These are phyloP conservation scores for Parnassius glacialis DNA, from an alignment of 2,888 invertebrate species.

Conservation along the genomic window DNA sequence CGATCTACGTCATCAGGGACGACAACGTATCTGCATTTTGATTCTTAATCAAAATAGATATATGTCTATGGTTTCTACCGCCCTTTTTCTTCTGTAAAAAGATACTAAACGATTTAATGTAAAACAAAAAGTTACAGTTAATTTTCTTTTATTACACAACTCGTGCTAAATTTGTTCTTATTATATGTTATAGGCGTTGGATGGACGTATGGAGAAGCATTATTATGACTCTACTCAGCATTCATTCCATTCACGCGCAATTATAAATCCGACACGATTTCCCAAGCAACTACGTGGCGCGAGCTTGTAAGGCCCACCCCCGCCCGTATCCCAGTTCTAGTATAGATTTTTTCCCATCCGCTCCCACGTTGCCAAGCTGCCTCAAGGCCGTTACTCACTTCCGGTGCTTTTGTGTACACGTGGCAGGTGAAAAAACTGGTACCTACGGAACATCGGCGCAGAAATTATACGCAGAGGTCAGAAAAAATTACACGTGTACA, in stretches of 20 bases:
- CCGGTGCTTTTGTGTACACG: constrained; percentile 55
- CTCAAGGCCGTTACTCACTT: constrained; percentile 61
- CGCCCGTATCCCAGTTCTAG: constrained; percentile 47
- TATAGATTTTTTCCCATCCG: constrained; percentile 71
- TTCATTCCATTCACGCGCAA: background rate
- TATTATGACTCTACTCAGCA: background rate
- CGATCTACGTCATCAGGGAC: too few species aligned
- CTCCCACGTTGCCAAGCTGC: constrained; percentile 59
- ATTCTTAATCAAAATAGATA: too few species aligned
- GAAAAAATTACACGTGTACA: constrained; percentile 21
- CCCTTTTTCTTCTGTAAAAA: too few species aligned
- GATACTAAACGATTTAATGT: too few species aligned
- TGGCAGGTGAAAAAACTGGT: constrained; percentile 37
- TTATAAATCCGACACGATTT: constrained; percentile 10
- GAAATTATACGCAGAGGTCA: constrained; percentile 8
- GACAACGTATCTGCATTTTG: too few species aligned
- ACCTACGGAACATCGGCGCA: background rate
- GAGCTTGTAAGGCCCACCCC: constrained; percentile 31
- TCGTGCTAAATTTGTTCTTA: too few species aligned
- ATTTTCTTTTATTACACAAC: too few species aligned
- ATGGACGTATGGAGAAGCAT: too few species aligned
- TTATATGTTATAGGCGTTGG: too few species aligned
- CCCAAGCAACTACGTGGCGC: constrained; percentile 31
- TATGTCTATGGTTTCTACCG: too few species aligned
- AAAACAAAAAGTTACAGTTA: too few species aligned